These are phyloP conservation scores for Myotis davidii DNA, from an alignment of 2,113 vertebrate genomes.

Conservation along the genomic window DNA sequence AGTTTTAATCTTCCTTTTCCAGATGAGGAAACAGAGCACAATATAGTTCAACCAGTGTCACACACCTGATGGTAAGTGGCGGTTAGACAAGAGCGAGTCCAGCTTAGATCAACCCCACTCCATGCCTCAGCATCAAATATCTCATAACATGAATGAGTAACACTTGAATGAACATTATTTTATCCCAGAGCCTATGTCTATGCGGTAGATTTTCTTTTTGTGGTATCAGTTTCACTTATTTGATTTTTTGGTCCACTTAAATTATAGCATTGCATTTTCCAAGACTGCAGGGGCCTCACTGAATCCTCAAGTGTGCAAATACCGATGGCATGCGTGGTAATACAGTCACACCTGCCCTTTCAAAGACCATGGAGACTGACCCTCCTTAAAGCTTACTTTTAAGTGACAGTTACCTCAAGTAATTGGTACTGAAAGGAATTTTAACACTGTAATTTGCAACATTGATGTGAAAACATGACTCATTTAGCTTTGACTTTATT, in stretches of 20 bases:
- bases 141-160: background rate
- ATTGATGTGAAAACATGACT: background rate
- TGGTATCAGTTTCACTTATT: background rate
- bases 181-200: background rate
- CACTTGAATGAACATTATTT: conserved; percentile 17
- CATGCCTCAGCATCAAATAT: background rate
- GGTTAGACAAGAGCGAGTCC: background rate
- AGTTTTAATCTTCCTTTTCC: conserved; percentile 18
- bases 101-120: background rate
- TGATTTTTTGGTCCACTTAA: background rate
- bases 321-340: background rate
- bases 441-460: background rate
- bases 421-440: conserved; percentile 13
- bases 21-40: background rate
- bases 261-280: conserved; percentile 22
- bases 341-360: background rate
- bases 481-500: conserved; percentile 30
- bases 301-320: background rate
- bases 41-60: background rate
- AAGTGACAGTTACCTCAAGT: background rate
- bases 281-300: background rate
- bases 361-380: background rate
- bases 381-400: background rate
- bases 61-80: background rate
- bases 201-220: background rate